phyloP scores from a whole-genome alignment of 1,140 invertebrate genomes.

The Heliconius himera region DNA sequence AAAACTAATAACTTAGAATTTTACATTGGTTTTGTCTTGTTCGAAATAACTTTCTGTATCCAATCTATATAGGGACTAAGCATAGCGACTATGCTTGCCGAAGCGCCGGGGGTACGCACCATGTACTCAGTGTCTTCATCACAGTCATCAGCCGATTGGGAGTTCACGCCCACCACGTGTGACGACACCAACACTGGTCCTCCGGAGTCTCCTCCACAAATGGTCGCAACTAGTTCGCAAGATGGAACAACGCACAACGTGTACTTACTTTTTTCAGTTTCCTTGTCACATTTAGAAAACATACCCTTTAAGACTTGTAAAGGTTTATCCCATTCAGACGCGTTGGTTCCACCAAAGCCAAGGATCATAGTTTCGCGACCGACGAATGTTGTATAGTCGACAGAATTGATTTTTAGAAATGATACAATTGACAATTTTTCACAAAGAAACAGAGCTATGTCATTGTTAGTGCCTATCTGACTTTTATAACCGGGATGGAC shows the following conservation, averaged over 20 bases:
- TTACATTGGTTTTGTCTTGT: neutral
- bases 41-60: slow-evolving; percentile 23
- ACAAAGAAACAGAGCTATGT: slow-evolving; percentile 17
- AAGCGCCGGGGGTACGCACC: neutral
- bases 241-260: slow-evolving; percentile 11
- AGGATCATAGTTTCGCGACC: slow-evolving; percentile 25
- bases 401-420: slow-evolving; percentile 28
- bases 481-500: slow-evolving; percentile 1
- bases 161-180: slow-evolving; percentile 28
- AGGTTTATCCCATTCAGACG: slow-evolving; percentile 10
- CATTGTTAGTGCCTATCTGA: neutral
- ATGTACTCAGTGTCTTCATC: neutral
- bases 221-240: slow-evolving; percentile 19
- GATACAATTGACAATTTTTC: slow-evolving; percentile 18
- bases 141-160: neutral
- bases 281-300: slow-evolving; percentile 22
- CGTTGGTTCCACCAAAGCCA: slow-evolving; percentile 32
- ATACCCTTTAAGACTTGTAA: slow-evolving; percentile 32
- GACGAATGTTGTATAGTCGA: slow-evolving; percentile 24
- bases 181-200: slow-evolving; percentile 30
- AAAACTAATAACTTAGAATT: too few species aligned
- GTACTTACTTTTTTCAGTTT: neutral
- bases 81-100: neutral
- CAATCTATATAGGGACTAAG: slow-evolving; percentile 31
- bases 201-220: slow-evolving; percentile 30